Base-by-base conservation (phyloP, 1,140 invertebrate genomes). In the Drosophila truncata region DNA sequence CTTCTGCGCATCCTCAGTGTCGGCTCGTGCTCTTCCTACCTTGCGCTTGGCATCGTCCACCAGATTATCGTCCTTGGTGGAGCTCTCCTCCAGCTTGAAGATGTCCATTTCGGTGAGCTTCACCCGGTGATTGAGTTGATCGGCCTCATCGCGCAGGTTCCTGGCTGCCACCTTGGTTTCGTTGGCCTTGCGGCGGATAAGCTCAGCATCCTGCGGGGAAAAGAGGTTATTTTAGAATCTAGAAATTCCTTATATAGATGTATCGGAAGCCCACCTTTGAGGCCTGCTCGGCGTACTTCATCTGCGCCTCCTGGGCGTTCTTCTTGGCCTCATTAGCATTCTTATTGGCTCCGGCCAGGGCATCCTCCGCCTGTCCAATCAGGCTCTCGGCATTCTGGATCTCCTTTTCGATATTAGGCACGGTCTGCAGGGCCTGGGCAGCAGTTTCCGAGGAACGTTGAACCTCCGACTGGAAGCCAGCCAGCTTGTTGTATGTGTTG, bases 381-480 rank as follows among this genome's bases (percentile, higher is more conserved):
- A 93, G 93, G 55, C 92, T 85, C 42, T 94, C 93, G 0, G 94
- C 94, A n/a, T 92, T 93, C 4, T 93, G 86, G 13, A 95, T 94
- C 80, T 95, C 93, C 37, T 93, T 80, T 80, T 96, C 97, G 71
- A 97, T 96, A 23, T 93, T 93, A 73, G 97, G 96, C 3, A 98
- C 97, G 4, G 95, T 96, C 49, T 93, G 93, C 13, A 98, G 91
- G 14, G 97, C 96, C 47, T 95, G 93, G 39, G 96, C 93, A 0
- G 97, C 97, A 39, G 96, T 95, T 35, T 94, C 92, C 47, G 96
- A 95, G 63, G 96, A 98, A 46, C 96, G 95, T 77, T 97, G 95
- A 3, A 99, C 97, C 93, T 98, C 95, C 44, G 96, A 95, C 91
- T 99, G 97, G 94, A 99, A 99, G 91, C 96, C 98, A 96, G 74